phyloP scores from a whole-genome alignment of 2,888 invertebrate genomes.

The Drosophila neoperkinsi region DNA sequence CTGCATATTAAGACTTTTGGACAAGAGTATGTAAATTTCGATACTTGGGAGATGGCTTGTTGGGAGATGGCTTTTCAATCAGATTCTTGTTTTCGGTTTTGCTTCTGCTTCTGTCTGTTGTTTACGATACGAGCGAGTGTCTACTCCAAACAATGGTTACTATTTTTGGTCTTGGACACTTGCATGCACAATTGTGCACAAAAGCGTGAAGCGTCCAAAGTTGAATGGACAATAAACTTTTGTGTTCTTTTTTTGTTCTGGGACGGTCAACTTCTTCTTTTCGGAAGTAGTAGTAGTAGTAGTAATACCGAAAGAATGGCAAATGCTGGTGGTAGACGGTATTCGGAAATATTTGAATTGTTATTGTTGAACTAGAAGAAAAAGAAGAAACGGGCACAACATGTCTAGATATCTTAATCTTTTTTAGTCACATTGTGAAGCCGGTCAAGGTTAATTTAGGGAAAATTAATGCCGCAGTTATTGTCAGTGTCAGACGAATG shows the following conservation, averaged over 20 bases:
- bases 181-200: constrained; percentile 81
- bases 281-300: constrained; percentile 61
- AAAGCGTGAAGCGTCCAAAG: constrained; percentile 71
- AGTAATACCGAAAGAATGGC: constrained; percentile 24
- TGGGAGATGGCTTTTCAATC: constrained; percentile 28
- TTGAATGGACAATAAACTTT: constrained; percentile 72
- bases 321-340: constrained; percentile 44
- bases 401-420: constrained; percentile 48
- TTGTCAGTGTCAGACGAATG: constrained; percentile 62
- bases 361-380: constrained; percentile 37
- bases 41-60: not conserved
- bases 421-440: constrained; percentile 63
- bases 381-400: constrained; percentile 62
- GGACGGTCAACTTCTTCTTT: constrained; percentile 68
- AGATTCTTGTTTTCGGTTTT: constrained; percentile 14
- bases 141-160: constrained; percentile 57
- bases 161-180: constrained; percentile 77
- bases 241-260: constrained; percentile 49
- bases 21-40: constrained; percentile 22
- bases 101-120: constrained; percentile 27
- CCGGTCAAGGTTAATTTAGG: constrained; percentile 82
- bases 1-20: not conserved
- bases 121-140: constrained; percentile 37
- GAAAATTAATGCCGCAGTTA: constrained; percentile 61
- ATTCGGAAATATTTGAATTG: constrained; percentile 34